Percentiles rank a stretch among this genome's conserved stretches.
phyloP scores from a whole-genome alignment of 1,140 invertebrate genomes.

The Centruroides sculpturatus region DNA sequence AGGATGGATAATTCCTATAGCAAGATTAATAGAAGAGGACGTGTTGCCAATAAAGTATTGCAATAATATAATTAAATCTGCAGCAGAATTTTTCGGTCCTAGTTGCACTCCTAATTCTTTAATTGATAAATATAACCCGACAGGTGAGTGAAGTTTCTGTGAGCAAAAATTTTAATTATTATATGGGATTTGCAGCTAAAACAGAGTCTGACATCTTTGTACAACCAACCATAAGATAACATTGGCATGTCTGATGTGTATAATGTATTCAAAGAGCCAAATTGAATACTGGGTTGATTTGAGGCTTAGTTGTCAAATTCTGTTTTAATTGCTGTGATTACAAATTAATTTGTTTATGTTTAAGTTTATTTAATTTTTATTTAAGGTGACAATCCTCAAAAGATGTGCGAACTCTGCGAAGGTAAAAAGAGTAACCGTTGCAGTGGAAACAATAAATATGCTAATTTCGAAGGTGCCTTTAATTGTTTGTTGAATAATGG shows the following conservation, averaged over 20 bases:
- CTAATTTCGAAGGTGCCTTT: constrained; percentile 50
- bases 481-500: constrained; percentile 20
- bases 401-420: constrained; percentile 71
- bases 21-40: constrained; percentile 27
- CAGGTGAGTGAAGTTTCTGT: constrained; percentile 40
- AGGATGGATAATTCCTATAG: constrained; percentile 83
- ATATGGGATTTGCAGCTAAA: too few species aligned
- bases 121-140: constrained; percentile 83
- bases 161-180: too few species aligned
- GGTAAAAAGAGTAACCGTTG: constrained; percentile 59
- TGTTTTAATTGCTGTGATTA: neutral
- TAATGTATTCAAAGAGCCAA: too few species aligned
- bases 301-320: too few species aligned
- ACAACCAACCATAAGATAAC: too few species aligned
- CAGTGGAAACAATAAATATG: constrained; percentile 70
- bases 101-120: constrained; percentile 89
- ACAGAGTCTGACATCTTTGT: too few species aligned
- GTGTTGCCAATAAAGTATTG: constrained; percentile 38
- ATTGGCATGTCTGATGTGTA: too few species aligned
- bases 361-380: neutral
- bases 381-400: constrained; percentile 56
- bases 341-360: neutral
- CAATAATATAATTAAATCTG: constrained; percentile 90
- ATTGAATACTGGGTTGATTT: too few species aligned
- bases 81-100: constrained; percentile 71